Evolutionary conservation across 2,888 invertebrate species (phyloP).

Genomic region (Stomorhina lunata): DNA sequence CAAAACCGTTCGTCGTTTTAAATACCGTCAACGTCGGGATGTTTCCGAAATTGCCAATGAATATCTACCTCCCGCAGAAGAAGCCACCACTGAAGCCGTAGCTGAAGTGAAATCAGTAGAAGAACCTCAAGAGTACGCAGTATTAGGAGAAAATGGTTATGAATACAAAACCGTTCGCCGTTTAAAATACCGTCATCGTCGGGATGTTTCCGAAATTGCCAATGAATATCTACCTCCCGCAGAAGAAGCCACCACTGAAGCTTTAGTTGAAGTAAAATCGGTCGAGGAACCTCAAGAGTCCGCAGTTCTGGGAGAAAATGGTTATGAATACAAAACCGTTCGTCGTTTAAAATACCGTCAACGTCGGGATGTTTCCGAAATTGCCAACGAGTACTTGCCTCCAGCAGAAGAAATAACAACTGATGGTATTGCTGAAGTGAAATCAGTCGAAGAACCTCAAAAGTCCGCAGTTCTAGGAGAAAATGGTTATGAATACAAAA

Average conservation of each 20-base stretch:
- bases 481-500: constrained; percentile 68
- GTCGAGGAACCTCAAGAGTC: constrained; percentile 40
- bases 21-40: constrained; percentile 61
- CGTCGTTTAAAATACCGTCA: constrained; percentile 62
- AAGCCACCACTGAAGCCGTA: constrained; percentile 13
- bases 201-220: constrained; percentile 70
- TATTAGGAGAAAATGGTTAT: constrained; percentile 58
- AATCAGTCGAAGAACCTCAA: constrained; percentile 17
- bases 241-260: constrained; percentile 31
- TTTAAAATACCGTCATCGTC: constrained; percentile 58
- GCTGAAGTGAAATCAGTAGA: constrained; percentile 17
- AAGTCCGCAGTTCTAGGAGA: constrained; percentile 51
- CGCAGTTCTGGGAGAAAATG: constrained; percentile 48
- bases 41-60: constrained; percentile 61
- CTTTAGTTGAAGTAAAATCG: constrained; percentile 1
- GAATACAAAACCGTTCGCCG: constrained; percentile 62
- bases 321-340: constrained; percentile 68
- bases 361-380: constrained; percentile 70
- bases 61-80: constrained; percentile 54
- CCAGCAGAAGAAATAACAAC: constrained; percentile 22
- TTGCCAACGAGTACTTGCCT: constrained; percentile 71
- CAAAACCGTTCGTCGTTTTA: constrained; percentile 66
- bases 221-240: constrained; percentile 72
- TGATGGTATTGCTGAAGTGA: constrained; percentile 11
- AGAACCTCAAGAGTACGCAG: constrained; percentile 40